Conservation (phyloP, 2,888 invertebrate species). For the Drosophila lutescens region DNA sequence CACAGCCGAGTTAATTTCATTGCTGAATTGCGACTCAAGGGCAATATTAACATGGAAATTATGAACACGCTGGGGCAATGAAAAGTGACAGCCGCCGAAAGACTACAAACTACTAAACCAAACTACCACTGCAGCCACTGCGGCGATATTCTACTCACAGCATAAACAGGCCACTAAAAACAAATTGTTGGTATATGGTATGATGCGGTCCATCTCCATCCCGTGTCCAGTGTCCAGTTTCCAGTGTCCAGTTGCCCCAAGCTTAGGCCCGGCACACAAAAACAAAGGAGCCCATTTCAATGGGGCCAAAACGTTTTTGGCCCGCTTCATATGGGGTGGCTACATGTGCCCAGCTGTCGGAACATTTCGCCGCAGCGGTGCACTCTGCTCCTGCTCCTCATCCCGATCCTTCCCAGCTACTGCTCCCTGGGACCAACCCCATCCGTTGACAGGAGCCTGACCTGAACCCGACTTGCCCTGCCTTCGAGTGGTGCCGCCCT, state of each 20-base stretch:
- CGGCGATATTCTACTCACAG: conserved; percentile 21
- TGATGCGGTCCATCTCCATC: conserved; percentile 15
- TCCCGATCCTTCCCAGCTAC: background rate
- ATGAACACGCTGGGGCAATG: conserved; percentile 64
- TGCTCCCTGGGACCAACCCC: background rate
- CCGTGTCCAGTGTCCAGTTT: conserved; percentile 10
- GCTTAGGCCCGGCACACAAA: conserved; percentile 46
- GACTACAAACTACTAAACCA: conserved; percentile 40
- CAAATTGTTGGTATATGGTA: conserved; percentile 60
- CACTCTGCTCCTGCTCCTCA: conserved; percentile 32
- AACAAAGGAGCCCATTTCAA: conserved; percentile 45
- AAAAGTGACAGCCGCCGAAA: conserved; percentile 57
- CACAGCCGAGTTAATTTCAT: conserved; percentile 71
- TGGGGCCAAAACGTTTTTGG: conserved; percentile 17
- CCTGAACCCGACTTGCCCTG: conserved; percentile 29
- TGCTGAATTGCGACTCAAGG: conserved; percentile 76
- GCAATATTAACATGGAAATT: conserved; percentile 81
- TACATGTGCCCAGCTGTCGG: conserved; percentile 29
- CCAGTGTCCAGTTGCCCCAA: conserved; percentile 24
- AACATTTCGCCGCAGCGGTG: conserved; percentile 64
- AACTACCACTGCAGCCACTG: conserved; percentile 25
- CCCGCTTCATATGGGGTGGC: conserved; percentile 14
- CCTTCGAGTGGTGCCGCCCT: conserved; percentile 24
- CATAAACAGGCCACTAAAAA: conserved; percentile 65
- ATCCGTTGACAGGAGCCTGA: conserved; percentile 23